Evolutionary conservation across 2,113 vertebrate genomes (phyloP).

Genomic region (Poecilia latipinna): DNA sequence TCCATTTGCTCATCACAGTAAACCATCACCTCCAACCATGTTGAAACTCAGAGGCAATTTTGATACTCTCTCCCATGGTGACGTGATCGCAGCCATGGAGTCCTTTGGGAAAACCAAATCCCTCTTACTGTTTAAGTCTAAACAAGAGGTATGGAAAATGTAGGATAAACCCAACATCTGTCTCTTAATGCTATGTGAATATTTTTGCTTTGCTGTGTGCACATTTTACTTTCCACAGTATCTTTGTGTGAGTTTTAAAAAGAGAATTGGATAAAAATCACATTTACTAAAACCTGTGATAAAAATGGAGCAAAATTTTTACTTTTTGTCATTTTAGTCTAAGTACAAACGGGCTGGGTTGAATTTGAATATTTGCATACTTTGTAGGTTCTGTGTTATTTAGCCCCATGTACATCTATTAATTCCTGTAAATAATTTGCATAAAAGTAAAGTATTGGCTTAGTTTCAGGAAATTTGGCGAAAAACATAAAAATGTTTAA

Average conservation of each 20-base stretch:
- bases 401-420: neutral
- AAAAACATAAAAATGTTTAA: neutral
- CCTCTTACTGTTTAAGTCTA: constrained; percentile 34
- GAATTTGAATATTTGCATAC: no score
- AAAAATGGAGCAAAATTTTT: neutral
- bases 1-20: neutral
- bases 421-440: neutral
- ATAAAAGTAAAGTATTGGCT: neutral
- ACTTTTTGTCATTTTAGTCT: no score
- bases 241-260: no score
- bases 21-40: constrained; percentile 9
- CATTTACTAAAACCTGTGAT: neutral
- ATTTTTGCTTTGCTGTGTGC: neutral
- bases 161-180: neutral
- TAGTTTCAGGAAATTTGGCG: no score
- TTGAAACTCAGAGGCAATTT: constrained; percentile 28
- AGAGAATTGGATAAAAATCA: no score
- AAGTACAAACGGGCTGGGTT: no score
- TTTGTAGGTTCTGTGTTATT: neutral
- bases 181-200: neutral
- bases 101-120: constrained; percentile 50
- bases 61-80: neutral
- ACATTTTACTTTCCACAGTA: neutral
- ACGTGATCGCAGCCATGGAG: constrained; percentile 15
- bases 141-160: constrained; percentile 26